Percentiles rank a stretch among this genome's conserved stretches.
phyloP scores from a whole-genome alignment of 1,140 invertebrate species.

The Ctenoplectra terminalis region DNA sequence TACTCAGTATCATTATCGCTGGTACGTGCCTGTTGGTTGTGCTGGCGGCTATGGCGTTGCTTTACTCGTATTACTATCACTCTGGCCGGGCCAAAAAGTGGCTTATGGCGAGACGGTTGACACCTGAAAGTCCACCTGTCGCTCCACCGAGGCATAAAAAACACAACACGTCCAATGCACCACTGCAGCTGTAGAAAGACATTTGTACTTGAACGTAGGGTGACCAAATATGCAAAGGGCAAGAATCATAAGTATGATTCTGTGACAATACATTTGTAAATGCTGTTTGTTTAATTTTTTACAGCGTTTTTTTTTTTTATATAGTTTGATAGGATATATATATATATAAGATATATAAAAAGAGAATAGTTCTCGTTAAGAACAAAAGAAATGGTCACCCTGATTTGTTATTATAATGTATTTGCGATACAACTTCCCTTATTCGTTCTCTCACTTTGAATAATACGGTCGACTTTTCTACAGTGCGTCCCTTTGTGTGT shows the following conservation, averaged over 20 bases:
- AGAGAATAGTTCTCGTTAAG: neutral
- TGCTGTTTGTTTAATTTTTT: neutral
- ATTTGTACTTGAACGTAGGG: conserved; percentile 19
- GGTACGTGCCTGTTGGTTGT: conserved; percentile 81
- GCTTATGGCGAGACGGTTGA: conserved; percentile 76
- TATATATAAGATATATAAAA: neutral
- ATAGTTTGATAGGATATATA: neutral
- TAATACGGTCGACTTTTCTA: neutral
- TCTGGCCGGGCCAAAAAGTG: conserved; percentile 81
- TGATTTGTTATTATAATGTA: conserved; percentile 19
- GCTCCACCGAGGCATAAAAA: conserved; percentile 82
- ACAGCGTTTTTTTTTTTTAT: neutral
- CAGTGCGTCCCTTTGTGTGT: neutral
- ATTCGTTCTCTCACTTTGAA: neutral
- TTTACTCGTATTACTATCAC: conserved; percentile 82
- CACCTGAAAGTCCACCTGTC: conserved; percentile 75
- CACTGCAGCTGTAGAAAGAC: conserved; percentile 71
- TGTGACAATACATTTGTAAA: neutral
- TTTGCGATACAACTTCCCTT: neutral
- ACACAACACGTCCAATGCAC: conserved; percentile 69
- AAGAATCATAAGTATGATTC: neutral
- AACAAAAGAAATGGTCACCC: conserved; percentile 1
- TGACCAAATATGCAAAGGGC: neutral
- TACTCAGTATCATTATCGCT: conserved; percentile 79
- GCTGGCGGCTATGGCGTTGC: conserved; percentile 77